These are phyloP conservation scores for Eleginops maclovinus DNA, from an alignment of 2,113 vertebrate genomes.

Conservation along the genomic window DNA sequence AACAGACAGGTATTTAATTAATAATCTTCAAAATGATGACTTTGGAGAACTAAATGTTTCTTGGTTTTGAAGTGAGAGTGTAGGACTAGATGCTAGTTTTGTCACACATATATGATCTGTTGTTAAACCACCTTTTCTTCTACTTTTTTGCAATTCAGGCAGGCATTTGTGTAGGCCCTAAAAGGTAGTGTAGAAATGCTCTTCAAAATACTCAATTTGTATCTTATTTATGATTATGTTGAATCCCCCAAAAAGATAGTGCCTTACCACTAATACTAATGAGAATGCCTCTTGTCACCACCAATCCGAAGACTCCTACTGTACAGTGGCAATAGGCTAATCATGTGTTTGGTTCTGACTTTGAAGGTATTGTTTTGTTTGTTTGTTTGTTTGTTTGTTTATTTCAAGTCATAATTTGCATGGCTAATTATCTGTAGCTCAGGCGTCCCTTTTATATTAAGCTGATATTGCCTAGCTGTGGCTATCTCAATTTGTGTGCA, in stretches of 20 bases:
- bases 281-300: neutral
- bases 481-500: no score
- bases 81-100: neutral
- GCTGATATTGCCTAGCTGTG: neutral
- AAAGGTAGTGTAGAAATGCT: neutral
- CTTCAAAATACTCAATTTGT: neutral
- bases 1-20: no score
- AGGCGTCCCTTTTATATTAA: neutral
- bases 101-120: neutral
- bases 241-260: neutral
- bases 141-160: neutral
- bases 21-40: no score
- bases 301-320: neutral
- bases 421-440: neutral
- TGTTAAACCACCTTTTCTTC: neutral
- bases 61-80: neutral
- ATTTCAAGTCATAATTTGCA: neutral
- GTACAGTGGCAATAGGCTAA: neutral
- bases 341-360: neutral
- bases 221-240: neutral
- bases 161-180: neutral
- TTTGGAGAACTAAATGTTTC: neutral
- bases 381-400: no score
- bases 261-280: constrained; percentile 11
- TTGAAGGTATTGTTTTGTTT: no score